Evolutionary conservation across 2,888 invertebrate genomes (phyloP), one percentile per base, ranked within the genome.

Genomic region (Synanthedon tipuliformis): DNA sequence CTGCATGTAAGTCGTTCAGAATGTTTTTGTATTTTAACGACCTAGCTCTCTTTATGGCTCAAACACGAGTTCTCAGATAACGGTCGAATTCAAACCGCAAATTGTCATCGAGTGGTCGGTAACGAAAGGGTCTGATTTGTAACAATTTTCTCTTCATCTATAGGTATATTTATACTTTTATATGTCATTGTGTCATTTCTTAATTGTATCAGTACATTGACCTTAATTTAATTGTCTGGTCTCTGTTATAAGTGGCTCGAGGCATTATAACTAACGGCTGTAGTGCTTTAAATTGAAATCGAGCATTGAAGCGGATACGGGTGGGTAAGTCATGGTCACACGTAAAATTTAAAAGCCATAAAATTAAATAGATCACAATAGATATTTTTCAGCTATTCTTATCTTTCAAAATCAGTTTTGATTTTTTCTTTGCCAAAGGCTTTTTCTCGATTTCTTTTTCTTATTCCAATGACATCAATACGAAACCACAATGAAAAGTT

Each of bases 61-160:
- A 34, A 34, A 34, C 34, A 34, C 34, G 34, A 34, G 34, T 34
- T 34, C 10, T 10, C 34, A 45, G 45, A 15, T 45, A 45, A 45
- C 45, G 45, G 8, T 45, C 34, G 34, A 34, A 34, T 34, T 34
- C 13, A 49, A 49, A 54, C 56, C 51, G 34, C 56, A 56, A 56
- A 54, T 56, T 51, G 55, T 15, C 52, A 49, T 51, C 7, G 51
- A 54, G 56, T 48, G 54, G 56, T 55, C 16, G 45, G 18, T 40
- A 8, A 41, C 23, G 50, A 50, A 16, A 23, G 18, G 7, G 23
- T 34, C 49, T 49, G 16, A 49, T 16, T 16, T 18, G 18, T 16
- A 10, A 18, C 12, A 49, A 18, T 49, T 23, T 18, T 11, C 18
- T 49, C 11, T 49, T 16, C 12, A 3, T 49, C 16, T n/a, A 12